Evolutionary conservation across 2,797 vertebrate species (phyloP).

Genomic region (Labroides dimidiatus): DNA sequence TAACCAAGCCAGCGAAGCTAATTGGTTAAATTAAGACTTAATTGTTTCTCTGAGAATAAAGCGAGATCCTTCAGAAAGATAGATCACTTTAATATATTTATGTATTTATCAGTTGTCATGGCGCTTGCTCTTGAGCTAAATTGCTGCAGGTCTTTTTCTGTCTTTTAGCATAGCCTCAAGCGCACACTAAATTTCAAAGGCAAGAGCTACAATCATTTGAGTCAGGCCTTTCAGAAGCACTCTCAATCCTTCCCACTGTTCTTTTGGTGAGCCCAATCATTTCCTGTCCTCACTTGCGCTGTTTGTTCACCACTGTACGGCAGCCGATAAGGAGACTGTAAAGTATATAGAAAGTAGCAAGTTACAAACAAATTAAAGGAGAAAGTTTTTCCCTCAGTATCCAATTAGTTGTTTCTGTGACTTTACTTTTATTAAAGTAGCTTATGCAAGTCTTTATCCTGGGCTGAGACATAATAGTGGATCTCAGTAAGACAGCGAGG

Average conservation of each 20-base stretch:
- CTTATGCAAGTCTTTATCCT: slow-evolving; percentile 35
- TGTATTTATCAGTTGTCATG: slow-evolving; percentile 64
- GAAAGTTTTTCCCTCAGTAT: slow-evolving; percentile 1
- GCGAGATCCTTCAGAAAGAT: slow-evolving; percentile 15
- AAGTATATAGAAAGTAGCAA: not conserved
- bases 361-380: not conserved
- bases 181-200: slow-evolving; percentile 46
- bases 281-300: slow-evolving; percentile 12
- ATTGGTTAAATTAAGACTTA: too few species aligned
- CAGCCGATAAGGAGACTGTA: not conserved
- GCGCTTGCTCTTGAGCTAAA: slow-evolving; percentile 62
- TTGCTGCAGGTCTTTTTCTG: slow-evolving; percentile 54
- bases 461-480: slow-evolving; percentile 24
- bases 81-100: slow-evolving; percentile 40
- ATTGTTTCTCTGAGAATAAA: too few species aligned
- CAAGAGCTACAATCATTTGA: slow-evolving; percentile 49
- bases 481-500: slow-evolving; percentile 15
- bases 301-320: not conserved
- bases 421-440: not conserved
- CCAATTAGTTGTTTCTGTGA: not conserved
- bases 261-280: slow-evolving; percentile 11
- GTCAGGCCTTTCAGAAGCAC: slow-evolving; percentile 28
- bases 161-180: slow-evolving; percentile 43
- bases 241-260: slow-evolving; percentile 20
- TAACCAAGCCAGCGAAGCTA: too few species aligned